phyloP scores from a whole-genome alignment of 2,888 invertebrate genomes.

The Laothoe populi region DNA sequence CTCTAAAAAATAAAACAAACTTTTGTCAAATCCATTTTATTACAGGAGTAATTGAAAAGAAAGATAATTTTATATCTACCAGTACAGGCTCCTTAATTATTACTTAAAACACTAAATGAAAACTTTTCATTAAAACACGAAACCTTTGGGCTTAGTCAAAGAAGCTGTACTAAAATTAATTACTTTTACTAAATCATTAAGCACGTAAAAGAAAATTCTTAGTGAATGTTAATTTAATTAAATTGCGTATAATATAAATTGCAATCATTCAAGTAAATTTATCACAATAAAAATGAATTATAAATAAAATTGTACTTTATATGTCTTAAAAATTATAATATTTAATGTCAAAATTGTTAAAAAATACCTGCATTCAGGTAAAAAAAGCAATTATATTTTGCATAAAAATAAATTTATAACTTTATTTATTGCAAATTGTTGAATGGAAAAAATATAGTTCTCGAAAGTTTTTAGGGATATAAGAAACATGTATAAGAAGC shows the following conservation, averaged over 20 bases:
- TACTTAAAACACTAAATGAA: slow-evolving; percentile 23
- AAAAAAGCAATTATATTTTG: no score
- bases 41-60: slow-evolving; percentile 35
- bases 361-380: no score
- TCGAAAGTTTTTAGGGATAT: no score
- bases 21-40: slow-evolving; percentile 38
- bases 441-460: no score
- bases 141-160: slow-evolving; percentile 33
- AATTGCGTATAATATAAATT: background rate
- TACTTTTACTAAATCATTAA: background rate
- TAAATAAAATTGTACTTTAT: background rate
- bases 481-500: background rate
- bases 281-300: background rate
- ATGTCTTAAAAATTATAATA: slow-evolving; percentile 13
- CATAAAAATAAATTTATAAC: no score
- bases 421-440: no score
- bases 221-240: slow-evolving; percentile 8
- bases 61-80: slow-evolving; percentile 37
- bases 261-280: background rate
- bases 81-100: slow-evolving; percentile 32
- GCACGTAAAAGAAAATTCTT: slow-evolving; percentile 2
- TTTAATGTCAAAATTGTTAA: background rate
- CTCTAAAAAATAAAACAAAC: slow-evolving; percentile 9
- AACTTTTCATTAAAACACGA: slow-evolving; percentile 30
- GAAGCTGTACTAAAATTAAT: slow-evolving; percentile 28